Percentiles rank a stretch among this genome's conserved stretches.
phyloP scores from a whole-genome alignment of 2,797 vertebrate species.

The Hippocampus kuda region DNA sequence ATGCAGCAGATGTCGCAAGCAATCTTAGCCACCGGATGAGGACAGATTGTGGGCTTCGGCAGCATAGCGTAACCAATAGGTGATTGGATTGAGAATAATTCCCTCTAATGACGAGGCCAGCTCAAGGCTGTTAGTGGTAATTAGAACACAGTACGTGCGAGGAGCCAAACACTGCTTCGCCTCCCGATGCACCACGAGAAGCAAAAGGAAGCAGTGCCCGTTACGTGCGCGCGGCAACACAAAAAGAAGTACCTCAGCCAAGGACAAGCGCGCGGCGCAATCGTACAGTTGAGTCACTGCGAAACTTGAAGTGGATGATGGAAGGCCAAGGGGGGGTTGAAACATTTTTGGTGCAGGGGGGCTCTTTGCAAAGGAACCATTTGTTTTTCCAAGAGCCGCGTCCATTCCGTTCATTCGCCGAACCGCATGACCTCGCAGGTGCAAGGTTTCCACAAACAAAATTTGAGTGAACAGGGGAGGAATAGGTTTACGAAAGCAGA shows the following conservation, averaged over 20 bases:
- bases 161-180: conserved; percentile 39
- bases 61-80: conserved; percentile 57
- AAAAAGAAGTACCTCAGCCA: conserved; percentile 21
- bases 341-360: too few relatives aligned
- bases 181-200: conserved; percentile 40
- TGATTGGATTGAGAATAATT: conserved; percentile 67
- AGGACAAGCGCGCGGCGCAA: conserved; percentile 25
- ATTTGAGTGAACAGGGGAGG: not conserved
- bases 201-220: conserved; percentile 21
- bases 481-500: not conserved
- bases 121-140: conserved; percentile 67
- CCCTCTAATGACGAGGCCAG: conserved; percentile 61
- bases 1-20: conserved; percentile 49
- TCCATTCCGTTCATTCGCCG: too few relatives aligned
- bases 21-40: conserved; percentile 48
- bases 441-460: too few relatives aligned
- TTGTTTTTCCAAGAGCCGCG: too few relatives aligned
- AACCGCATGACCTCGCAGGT: too few relatives aligned
- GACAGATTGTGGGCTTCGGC: conserved; percentile 55
- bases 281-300: conserved; percentile 6
- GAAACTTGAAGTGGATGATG: conserved; percentile 12
- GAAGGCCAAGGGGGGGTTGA: too few relatives aligned
- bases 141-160: conserved; percentile 60
- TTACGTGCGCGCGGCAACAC: not conserved
- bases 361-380: too few relatives aligned